Base-by-base conservation (phyloP, 2,888 invertebrate genomes). In the Diloba caeruleocephala region DNA sequence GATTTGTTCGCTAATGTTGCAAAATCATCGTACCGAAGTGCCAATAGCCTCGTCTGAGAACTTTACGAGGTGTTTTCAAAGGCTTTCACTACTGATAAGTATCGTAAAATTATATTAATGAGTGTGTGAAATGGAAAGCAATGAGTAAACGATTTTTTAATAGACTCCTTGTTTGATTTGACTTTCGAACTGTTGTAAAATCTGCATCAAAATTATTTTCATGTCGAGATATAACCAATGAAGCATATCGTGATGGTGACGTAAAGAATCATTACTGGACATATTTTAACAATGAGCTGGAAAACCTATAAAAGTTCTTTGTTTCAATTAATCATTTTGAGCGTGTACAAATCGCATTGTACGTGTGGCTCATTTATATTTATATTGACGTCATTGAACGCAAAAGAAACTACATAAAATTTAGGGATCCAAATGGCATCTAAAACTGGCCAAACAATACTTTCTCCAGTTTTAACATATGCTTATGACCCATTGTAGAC, bases 1-100 rank as follows among this genome's bases (percentile, higher is more conserved):
- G 55, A 59, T 56, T 66, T 62, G 50, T 54, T 28, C 37, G 44
- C 44, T 44, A 36, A 77, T 71, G 41, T 76, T 81, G 81, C 79
- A 66, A 66, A 65, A 77, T 81, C 81, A 82, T 76, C 62, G 66
- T 41, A 50, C 52, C 54, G 57, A 71, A 78, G 75, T 71, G 60
- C 69, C 70, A 45, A 67, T 66, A 61, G 38, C 48, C 38, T 42
- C 60, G 52, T 44, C 54, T 54, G 38, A 41, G 42, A 66, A 60
- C 51, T 59, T 68, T 51, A 66, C 33, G 53, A 58, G 25, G 1
- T 38, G 54, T 46, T 45, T 65, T 46, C 32, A 58, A 65, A 64
- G 56, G 73, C 79, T 80, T 79, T 79, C 80, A 69, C 79, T 61
- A 48, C 39, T 49, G 42, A 54, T 73, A 63, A 58, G 34, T 53